Conservation (phyloP, 1,140 invertebrate genomes). For the Holotrichia oblita region DNA sequence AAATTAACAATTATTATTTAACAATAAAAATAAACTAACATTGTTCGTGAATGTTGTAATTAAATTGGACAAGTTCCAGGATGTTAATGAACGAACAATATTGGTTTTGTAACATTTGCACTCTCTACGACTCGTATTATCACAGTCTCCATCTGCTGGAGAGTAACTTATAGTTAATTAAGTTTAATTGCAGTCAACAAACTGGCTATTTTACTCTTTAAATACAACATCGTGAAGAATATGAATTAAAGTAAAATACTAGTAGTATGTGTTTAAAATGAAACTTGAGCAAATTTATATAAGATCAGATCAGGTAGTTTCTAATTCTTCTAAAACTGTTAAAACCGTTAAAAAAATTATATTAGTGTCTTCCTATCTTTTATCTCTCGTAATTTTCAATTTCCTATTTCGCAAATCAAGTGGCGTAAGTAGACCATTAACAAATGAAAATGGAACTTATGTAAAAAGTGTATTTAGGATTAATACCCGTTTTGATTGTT, state of each 20-base stretch:
- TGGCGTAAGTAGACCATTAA: too few relatives aligned
- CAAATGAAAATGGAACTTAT: too few relatives aligned
- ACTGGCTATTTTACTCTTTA: slow-evolving; percentile 15
- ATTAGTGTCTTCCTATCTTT: too few relatives aligned
- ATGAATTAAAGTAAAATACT: background rate
- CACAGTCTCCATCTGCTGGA: background rate
- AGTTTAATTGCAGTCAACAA: slow-evolving; percentile 17
- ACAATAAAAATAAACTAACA: background rate
- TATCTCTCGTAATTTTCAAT: too few relatives aligned
- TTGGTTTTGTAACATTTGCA: background rate
- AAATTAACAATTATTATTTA: slow-evolving; percentile 3
- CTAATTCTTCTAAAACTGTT: too few relatives aligned
- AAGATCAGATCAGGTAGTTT: too few relatives aligned
- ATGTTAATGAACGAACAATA: background rate
- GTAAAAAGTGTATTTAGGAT: too few relatives aligned
- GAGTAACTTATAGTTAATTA: slow-evolving; percentile 2
- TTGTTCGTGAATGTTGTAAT: background rate
- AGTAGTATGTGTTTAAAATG: too few relatives aligned
- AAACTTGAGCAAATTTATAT: too few relatives aligned
- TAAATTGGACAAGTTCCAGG: background rate
- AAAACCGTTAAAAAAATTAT: too few relatives aligned
- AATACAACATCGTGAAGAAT: background rate
- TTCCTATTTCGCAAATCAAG: too few relatives aligned
- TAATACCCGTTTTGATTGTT: too few relatives aligned
- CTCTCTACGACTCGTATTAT: background rate